Conservation (phyloP, 2,888 invertebrate genomes). For the Cerceris ruficornis region DNA sequence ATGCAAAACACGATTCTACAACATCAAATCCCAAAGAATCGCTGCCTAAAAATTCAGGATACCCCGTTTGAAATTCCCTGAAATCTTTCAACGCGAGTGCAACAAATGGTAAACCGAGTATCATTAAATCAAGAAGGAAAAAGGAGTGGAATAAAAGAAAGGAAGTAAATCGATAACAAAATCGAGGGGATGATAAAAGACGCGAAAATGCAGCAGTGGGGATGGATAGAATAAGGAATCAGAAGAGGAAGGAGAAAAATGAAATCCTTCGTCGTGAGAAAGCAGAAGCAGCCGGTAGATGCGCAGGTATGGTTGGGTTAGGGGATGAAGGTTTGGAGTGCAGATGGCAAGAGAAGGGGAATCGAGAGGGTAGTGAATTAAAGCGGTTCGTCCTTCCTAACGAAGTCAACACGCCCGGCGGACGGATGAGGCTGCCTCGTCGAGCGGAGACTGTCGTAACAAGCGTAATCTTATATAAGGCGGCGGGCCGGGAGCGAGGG, state of each 20-base stretch:
- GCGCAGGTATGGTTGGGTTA: slow-evolving; percentile 38
- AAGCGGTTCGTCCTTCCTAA: slow-evolving; percentile 74
- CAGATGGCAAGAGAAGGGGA: slow-evolving; percentile 33
- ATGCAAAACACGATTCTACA: neutral
- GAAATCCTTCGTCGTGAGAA: slow-evolving; percentile 29
- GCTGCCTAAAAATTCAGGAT: neutral
- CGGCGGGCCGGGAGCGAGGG: slow-evolving; percentile 54
- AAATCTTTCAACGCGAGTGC: neutral
- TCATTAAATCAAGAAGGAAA: neutral
- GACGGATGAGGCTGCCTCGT: slow-evolving; percentile 65
- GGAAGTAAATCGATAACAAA: slow-evolving; percentile 1
- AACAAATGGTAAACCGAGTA: neutral
- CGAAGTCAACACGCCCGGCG: slow-evolving; percentile 74
- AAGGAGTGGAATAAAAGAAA: slow-evolving; percentile 1
- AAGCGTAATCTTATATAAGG: slow-evolving; percentile 77
- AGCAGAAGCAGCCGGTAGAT: slow-evolving; percentile 25
- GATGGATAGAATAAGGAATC: neutral
- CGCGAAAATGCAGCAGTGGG: neutral
- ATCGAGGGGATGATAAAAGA: neutral
- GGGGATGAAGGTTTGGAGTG: slow-evolving; percentile 50
- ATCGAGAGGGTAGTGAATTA: slow-evolving; percentile 71
- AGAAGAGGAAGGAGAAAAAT: neutral
- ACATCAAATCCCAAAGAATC: slow-evolving; percentile 1
- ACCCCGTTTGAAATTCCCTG: neutral
- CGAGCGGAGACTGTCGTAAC: slow-evolving; percentile 75